These are phyloP conservation scores for Cheilosia scutellata DNA, from an alignment of 2,888 invertebrate species.

Conservation along the genomic window DNA sequence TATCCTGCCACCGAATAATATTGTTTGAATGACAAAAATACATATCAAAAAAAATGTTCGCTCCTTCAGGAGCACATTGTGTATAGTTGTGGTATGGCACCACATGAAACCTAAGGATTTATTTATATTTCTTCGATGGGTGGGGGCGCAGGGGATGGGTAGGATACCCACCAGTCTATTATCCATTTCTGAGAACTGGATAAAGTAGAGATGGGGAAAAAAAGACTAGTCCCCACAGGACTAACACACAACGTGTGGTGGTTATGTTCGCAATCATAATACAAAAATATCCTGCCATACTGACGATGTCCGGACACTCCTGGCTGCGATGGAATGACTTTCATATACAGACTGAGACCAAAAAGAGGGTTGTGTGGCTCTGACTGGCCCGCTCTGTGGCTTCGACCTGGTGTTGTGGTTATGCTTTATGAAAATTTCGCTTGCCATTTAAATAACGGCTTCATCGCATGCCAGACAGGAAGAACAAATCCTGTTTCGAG, in stretches of 20 bases:
- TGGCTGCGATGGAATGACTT: conserved; percentile 45
- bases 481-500: conserved; percentile 72
- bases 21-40: conserved; percentile 7
- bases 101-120: conserved; percentile 65
- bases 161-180: conserved; percentile 39
- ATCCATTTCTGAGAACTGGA: conserved; percentile 42
- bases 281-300: conserved; percentile 71
- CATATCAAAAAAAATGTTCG: conserved; percentile 33
- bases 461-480: conserved; percentile 75
- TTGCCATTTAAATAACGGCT: conserved; percentile 76
- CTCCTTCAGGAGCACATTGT: conserved; percentile 6
- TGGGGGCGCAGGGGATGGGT: not conserved
- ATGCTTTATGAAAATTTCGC: conserved; percentile 76
- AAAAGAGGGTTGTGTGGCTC: not conserved
- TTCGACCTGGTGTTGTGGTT: conserved; percentile 75
- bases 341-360: conserved; percentile 19
- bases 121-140: conserved; percentile 43
- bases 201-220: conserved; percentile 4
- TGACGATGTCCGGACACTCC: conserved; percentile 56
- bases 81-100: conserved; percentile 37
- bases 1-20: conserved; percentile 24
- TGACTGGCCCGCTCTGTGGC: conserved; percentile 41
- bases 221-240: conserved; percentile 25
- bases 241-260: conserved; percentile 53
- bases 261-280: conserved; percentile 73